phyloP scores from a whole-genome alignment of 2,888 invertebrate species.

The Euphydryas editha region DNA sequence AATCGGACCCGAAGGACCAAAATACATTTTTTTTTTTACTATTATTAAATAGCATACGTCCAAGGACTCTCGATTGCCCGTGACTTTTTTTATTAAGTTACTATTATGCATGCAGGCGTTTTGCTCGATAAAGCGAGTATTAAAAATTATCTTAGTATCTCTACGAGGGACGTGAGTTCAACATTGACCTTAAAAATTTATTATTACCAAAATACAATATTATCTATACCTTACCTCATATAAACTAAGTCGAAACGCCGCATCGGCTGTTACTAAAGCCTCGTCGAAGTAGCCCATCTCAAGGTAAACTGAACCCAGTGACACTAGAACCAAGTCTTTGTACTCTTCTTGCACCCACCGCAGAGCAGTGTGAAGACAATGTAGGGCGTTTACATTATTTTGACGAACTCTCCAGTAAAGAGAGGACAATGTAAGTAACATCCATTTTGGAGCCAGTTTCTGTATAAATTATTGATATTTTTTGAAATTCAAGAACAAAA shows the following conservation, averaged over 20 bases:
- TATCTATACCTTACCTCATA: conserved; percentile 79
- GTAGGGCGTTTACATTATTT: conserved; percentile 86
- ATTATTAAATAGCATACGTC: too few relatives aligned
- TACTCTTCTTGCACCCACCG: conserved; percentile 82
- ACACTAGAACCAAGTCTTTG: conserved; percentile 87
- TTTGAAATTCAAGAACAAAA: not conserved
- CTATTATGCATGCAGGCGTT: too few relatives aligned
- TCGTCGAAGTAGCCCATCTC: conserved; percentile 87
- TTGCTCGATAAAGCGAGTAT: too few relatives aligned
- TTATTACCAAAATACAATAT: too few relatives aligned
- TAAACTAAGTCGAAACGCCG: conserved; percentile 85
- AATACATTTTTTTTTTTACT: too few relatives aligned
- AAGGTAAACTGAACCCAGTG: conserved; percentile 87
- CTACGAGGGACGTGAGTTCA: too few relatives aligned
- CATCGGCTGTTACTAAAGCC: conserved; percentile 83
- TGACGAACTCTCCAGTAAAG: conserved; percentile 91
- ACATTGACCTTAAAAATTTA: too few relatives aligned
- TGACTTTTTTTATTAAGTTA: too few relatives aligned
- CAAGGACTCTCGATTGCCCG: too few relatives aligned
- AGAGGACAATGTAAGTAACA: conserved; percentile 88
- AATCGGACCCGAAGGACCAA: too few relatives aligned
- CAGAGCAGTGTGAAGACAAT: conserved; percentile 87
- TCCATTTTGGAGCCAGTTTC: conserved; percentile 90
- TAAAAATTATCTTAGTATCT: too few relatives aligned
- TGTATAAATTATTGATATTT: conserved; percentile 54